Conservation (phyloP, 2,797 vertebrate species). For the Molossus molossus region DNA sequence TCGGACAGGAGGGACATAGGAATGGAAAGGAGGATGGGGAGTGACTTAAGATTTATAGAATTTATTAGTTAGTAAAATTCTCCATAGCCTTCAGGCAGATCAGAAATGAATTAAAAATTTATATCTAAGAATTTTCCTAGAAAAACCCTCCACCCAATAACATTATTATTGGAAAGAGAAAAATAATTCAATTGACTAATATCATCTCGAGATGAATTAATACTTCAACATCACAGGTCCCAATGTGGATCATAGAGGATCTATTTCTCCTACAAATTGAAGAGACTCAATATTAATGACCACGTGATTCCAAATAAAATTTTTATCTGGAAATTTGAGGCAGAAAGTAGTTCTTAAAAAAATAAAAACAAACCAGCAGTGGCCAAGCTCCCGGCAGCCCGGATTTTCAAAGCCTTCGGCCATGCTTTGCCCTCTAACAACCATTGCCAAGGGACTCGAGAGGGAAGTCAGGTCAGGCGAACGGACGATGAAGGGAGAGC, state of each 20-base stretch:
- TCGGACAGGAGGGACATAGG: neutral
- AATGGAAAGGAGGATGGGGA: neutral
- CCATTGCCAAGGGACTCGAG: neutral
- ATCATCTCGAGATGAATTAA: neutral
- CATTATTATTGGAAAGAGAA: slow-evolving; percentile 38
- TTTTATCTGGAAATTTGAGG: neutral
- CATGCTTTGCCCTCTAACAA: no score
- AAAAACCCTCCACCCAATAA: neutral
- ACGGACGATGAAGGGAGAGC: neutral
- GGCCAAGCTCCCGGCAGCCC: neutral
- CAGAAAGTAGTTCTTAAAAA: neutral
- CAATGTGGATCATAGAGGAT: neutral
- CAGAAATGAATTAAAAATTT: slow-evolving; percentile 7
- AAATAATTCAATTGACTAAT: neutral
- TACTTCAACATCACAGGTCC: neutral
- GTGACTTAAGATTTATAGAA: neutral
- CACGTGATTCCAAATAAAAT: neutral
- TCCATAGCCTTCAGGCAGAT: neutral
- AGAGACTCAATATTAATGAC: neutral
- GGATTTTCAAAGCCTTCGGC: neutral
- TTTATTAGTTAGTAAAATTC: slow-evolving; percentile 12
- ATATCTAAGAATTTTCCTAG: slow-evolving; percentile 29
- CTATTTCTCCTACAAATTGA: neutral
- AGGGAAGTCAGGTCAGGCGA: neutral
- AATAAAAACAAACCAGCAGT: no score